These are phyloP conservation scores for Dicrurus megarhynchus DNA, from an alignment of 2,113 vertebrate species.

Conservation along the genomic window DNA sequence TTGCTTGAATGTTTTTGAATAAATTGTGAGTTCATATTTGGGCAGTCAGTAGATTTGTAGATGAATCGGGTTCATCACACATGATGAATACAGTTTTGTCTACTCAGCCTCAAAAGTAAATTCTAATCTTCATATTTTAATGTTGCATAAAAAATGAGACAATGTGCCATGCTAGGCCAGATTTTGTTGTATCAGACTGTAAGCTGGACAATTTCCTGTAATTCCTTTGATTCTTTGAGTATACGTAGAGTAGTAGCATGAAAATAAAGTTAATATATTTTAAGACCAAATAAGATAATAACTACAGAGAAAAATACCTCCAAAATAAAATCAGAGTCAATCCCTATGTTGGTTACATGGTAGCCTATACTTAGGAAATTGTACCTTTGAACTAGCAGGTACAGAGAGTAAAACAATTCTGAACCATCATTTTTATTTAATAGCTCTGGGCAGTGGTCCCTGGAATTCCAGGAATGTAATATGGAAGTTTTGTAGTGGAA, in stretches of 20 bases:
- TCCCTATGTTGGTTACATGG: not conserved
- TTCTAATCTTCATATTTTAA: not conserved
- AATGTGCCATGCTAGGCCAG: not conserved
- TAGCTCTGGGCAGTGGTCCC: not conserved
- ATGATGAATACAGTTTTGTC: not conserved
- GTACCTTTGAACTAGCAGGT: not conserved
- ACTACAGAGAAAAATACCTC: not conserved
- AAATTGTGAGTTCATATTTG: not conserved
- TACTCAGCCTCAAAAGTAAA: not conserved
- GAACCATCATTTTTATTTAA: not conserved
- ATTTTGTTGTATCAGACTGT: not conserved
- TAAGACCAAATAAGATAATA: not conserved
- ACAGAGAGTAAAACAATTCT: not conserved
- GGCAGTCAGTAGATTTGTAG: not conserved
- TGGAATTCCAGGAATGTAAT: not conserved
- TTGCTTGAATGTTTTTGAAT: not conserved
- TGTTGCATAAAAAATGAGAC: not conserved
- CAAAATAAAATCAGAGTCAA: not conserved
- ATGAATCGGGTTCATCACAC: not conserved
- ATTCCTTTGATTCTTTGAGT: not conserved
- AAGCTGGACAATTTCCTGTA: not conserved
- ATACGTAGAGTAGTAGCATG: not conserved
- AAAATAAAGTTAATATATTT: not conserved
- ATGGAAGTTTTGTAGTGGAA: not conserved
- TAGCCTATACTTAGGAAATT: not conserved